phyloP scores from a whole-genome alignment of 2,113 vertebrate species.

The Noturus placidus region DNA sequence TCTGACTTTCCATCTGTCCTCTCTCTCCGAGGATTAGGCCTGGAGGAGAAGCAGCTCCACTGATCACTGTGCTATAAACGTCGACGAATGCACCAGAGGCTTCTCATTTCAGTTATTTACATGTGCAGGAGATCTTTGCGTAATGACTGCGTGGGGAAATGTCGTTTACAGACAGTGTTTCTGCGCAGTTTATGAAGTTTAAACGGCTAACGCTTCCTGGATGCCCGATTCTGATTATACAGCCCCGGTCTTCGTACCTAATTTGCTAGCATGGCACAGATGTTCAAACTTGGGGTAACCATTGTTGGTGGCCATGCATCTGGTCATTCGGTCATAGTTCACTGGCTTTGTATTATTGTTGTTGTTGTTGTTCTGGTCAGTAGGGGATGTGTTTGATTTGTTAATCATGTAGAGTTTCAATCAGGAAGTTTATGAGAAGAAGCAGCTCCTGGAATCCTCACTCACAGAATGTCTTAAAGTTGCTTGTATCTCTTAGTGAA shows the following conservation, averaged over 20 bases:
- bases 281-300: neutral
- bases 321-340: too few relatives aligned
- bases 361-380: neutral
- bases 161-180: neutral
- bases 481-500: neutral
- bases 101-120: neutral
- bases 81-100: neutral
- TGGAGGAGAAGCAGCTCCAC: conserved; percentile 20
- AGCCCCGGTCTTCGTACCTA: neutral
- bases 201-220: neutral
- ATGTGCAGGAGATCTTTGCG: neutral
- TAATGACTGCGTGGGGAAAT: neutral
- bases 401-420: neutral
- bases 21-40: neutral
- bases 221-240: neutral
- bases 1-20: neutral
- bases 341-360: neutral
- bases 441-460: neutral
- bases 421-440: neutral
- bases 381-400: too few relatives aligned
- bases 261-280: neutral
- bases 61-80: neutral
- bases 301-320: neutral
- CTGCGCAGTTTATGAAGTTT: neutral
- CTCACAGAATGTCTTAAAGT: neutral